phyloP scores from a whole-genome alignment of 2,113 vertebrate genomes.

The Podocnemis expansa region DNA sequence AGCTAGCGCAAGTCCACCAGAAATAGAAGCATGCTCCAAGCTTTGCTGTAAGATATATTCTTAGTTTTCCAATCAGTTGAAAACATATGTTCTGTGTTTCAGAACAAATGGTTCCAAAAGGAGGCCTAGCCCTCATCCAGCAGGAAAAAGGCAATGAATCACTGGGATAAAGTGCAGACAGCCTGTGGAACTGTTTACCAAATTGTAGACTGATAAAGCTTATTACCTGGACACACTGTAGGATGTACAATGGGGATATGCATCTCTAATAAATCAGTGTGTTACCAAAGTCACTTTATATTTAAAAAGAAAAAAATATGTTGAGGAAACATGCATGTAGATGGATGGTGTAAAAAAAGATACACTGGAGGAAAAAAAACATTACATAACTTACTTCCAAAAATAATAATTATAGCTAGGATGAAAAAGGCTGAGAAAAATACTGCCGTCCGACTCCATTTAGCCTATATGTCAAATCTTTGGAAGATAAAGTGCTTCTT shows the following conservation, averaged over 20 bases:
- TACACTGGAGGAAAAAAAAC: neutral
- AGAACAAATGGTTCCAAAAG: neutral
- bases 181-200: neutral
- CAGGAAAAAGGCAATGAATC: neutral
- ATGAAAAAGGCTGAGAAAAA: neutral
- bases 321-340: neutral
- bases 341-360: neutral
- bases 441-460: neutral
- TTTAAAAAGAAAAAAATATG: neutral
- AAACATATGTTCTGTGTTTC: neutral
- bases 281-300: fast-evolving
- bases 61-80: neutral
- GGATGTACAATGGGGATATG: fast-evolving
- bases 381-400: neutral
- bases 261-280: neutral
- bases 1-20: neutral
- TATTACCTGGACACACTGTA: neutral
- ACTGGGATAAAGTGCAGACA: neutral
- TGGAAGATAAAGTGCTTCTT: neutral
- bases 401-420: neutral
- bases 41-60: neutral
- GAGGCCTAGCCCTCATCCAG: neutral
- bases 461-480: neutral
- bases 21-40: neutral
- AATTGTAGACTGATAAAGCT: neutral